These are phyloP conservation scores for Corapipo altera DNA, from an alignment of 2,113 vertebrate genomes.

Conservation along the genomic window DNA sequence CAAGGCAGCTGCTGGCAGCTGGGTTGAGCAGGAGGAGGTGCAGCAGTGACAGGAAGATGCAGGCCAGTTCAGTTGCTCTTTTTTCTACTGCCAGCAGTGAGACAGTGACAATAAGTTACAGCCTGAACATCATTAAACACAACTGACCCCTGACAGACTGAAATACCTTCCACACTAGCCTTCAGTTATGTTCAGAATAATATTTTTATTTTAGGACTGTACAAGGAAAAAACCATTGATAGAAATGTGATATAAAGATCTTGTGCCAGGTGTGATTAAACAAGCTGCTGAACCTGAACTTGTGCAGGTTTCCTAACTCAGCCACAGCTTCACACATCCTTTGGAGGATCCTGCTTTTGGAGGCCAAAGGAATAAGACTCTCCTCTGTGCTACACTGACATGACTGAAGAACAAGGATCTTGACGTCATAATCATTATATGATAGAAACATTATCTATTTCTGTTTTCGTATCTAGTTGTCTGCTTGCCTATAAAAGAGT, in stretches of 20 bases:
- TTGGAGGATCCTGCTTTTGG: background rate
- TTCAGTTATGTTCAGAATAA: background rate
- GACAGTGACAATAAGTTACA: background rate
- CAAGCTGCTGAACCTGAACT: background rate
- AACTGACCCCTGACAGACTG: background rate
- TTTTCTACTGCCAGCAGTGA: background rate
- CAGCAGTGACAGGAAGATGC: background rate
- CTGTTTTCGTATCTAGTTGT: background rate
- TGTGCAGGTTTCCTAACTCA: background rate
- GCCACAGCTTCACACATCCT: background rate
- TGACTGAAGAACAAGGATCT: background rate
- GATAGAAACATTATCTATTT: background rate
- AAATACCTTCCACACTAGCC: background rate
- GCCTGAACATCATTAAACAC: background rate
- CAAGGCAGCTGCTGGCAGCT: background rate
- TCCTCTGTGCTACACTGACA: background rate
- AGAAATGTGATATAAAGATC: background rate
- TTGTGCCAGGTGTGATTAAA: background rate
- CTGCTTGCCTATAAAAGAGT: background rate
- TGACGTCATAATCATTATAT: fast-evolving
- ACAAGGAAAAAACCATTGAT: background rate
- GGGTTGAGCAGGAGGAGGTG: background rate
- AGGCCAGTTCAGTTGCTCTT: background rate
- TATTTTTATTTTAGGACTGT: background rate
- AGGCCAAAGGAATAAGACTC: background rate